Evolutionary conservation across 2,797 vertebrate species (phyloP).

Genomic region (Botia almorhae): DNA sequence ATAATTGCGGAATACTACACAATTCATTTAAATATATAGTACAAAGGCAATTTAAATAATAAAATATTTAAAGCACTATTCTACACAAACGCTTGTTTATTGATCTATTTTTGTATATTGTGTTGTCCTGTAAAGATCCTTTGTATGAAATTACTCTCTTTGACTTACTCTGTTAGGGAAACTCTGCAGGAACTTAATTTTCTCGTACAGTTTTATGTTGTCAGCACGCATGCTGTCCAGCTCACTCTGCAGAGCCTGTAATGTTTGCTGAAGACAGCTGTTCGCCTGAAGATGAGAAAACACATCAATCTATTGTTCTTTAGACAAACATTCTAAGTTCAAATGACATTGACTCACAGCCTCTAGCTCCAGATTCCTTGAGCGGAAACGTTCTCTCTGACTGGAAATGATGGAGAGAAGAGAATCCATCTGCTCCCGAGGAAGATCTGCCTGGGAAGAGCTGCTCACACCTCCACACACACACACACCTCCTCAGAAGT

Average conservation of each 20-base stretch:
- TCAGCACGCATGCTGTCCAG: constrained; percentile 94
- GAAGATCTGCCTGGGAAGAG: constrained; percentile 73
- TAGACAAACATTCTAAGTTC: neutral
- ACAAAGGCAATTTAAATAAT: too few relatives aligned
- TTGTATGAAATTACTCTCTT: too few relatives aligned
- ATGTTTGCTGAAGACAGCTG: constrained; percentile 89
- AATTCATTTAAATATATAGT: too few relatives aligned
- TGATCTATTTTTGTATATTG: too few relatives aligned
- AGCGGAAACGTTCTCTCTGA: constrained; percentile 93
- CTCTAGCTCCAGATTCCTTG: constrained; percentile 95
- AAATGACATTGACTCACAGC: constrained; percentile 72
- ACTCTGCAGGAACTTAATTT: constrained; percentile 98
- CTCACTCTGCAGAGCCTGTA: constrained; percentile 91
- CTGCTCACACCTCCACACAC: constrained; percentile 60
- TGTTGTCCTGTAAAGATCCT: too few relatives aligned
- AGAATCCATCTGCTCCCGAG: constrained; percentile 93
- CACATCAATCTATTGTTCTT: neutral
- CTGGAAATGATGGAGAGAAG: constrained; percentile 98
- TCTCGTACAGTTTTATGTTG: constrained; percentile 98
- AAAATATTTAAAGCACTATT: too few relatives aligned
- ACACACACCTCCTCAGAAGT: neutral
- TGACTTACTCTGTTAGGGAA: constrained; percentile 85
- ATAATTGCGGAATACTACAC: too few relatives aligned
- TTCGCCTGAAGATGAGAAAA: constrained; percentile 79
- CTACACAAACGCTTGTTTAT: too few relatives aligned